Evolutionary conservation across 2,797 vertebrate genomes (phyloP), one percentile per base, ranked within the genome.

Genomic region (Rhinoraja longicauda): DNA sequence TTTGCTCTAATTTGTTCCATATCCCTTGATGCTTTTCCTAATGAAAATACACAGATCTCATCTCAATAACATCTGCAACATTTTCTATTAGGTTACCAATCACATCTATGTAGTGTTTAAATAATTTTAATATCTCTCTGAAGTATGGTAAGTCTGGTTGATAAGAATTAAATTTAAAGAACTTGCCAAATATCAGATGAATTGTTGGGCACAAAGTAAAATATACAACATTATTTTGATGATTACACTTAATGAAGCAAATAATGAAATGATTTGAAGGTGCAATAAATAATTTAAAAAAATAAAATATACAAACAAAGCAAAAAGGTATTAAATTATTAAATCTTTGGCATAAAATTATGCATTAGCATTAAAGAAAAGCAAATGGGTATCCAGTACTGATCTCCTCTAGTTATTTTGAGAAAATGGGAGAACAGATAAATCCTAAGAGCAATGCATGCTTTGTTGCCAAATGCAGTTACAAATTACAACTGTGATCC

Each of bases 251-350:
- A 77, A 81, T 45, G 39, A 92, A 92, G 81, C 88, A 93, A 93
- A 93, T 90, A 59, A 67, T 26, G 62, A 93, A 93, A 91, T 72
- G 39, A 93, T 75, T 94, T 95, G 93, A 94, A 95, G 94, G 93
- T 94, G 94, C 93, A 94, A 94, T 95, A 95, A 96, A 96, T 95
- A 96, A 95, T 93, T 93, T 92, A 93, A 95, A 95, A 93, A 95
- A 96, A 96, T 95, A 94, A 95, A 94, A 94, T 93, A 92, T 93
- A 95, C 94, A 94, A 94, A 94, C 45, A 94, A 93, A 95, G 93
- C 95, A 96, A 95, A 94, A 94, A 4, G 53, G 39, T 96, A 93
- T 94, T 95, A 94, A 94, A 93, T 94, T 95, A 93, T 94, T 94
- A 96, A 95, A 95, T 72, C 93, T 77, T 94, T 93, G 94, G 93